phyloP scores from a whole-genome alignment of 30 jellyfish, hydroid and myxozoan species.

The Hydractinia symbiolongicarpus region DNA sequence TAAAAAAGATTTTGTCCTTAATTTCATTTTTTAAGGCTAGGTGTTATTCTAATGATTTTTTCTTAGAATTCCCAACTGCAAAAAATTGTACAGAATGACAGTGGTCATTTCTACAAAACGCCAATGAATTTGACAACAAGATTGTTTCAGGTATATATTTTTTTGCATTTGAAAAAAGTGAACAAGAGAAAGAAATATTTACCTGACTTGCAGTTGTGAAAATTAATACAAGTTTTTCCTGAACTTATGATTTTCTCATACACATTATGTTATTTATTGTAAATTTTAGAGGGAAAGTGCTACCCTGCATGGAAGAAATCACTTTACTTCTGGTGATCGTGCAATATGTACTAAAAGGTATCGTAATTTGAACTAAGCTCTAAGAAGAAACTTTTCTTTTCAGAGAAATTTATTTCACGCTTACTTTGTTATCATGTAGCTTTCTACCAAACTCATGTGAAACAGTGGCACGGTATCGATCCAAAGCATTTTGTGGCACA shows the following conservation, averaged over 20 bases:
- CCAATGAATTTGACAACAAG: constrained; percentile 25
- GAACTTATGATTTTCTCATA: too few species aligned
- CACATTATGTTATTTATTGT: neutral
- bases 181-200: too few species aligned
- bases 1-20: neutral
- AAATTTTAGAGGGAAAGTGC: neutral
- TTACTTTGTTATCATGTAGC: constrained; percentile 25
- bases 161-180: too few species aligned
- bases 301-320: neutral
- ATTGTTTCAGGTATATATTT: neutral
- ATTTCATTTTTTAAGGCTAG: too few species aligned
- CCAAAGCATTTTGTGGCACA: constrained; percentile 83
- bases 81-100: constrained; percentile 19
- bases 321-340: neutral
- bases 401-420: too few species aligned
- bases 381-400: too few species aligned
- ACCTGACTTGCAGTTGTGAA: too few species aligned
- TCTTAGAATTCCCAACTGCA: neutral
- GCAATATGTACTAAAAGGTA: neutral
- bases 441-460: constrained; percentile 65
- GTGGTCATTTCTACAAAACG: constrained; percentile 28
- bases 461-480: constrained; percentile 47
- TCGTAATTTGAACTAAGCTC: too few species aligned
- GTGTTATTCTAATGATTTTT: neutral
- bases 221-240: too few species aligned